Conservation (phyloP, 2,888 invertebrate species). For the Oasisia sp. region DNA sequence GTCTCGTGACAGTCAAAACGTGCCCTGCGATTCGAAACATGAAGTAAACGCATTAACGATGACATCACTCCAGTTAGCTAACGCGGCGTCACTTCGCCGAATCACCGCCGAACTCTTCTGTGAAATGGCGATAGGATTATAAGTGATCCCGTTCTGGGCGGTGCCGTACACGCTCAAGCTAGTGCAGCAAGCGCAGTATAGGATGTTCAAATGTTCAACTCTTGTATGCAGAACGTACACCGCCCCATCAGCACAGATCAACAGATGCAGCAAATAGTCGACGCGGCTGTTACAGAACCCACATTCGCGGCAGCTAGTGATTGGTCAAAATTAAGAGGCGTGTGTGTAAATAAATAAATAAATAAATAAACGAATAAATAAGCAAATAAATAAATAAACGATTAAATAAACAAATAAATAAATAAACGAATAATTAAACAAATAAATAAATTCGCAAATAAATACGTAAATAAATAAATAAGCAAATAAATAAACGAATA, state of each 20-base stretch:
- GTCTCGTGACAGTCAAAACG: neutral
- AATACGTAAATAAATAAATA: too few relatives aligned
- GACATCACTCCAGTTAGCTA: neutral
- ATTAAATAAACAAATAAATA: too few relatives aligned
- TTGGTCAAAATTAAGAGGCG: neutral
- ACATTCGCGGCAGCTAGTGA: neutral
- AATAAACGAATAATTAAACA: too few relatives aligned
- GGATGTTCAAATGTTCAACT: neutral
- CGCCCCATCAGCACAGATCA: neutral
- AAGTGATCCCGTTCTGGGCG: neutral
- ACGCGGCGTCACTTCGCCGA: neutral
- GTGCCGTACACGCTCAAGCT: neutral
- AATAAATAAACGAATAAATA: too few relatives aligned
- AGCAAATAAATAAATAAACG: too few relatives aligned
- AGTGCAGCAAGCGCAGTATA: too few relatives aligned
- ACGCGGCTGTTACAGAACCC: neutral
- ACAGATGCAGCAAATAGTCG: slow-evolving; percentile 5
- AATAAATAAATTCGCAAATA: too few relatives aligned
- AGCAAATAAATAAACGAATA: too few relatives aligned
- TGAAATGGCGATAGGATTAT: neutral
- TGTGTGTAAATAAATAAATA: too few relatives aligned
- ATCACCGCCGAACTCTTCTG: neutral
- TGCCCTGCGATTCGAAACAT: neutral
- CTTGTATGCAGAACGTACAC: neutral
- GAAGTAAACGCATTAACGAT: neutral